phyloP scores from a whole-genome alignment of 2,797 vertebrate species.

The Hippocampus kuda region DNA sequence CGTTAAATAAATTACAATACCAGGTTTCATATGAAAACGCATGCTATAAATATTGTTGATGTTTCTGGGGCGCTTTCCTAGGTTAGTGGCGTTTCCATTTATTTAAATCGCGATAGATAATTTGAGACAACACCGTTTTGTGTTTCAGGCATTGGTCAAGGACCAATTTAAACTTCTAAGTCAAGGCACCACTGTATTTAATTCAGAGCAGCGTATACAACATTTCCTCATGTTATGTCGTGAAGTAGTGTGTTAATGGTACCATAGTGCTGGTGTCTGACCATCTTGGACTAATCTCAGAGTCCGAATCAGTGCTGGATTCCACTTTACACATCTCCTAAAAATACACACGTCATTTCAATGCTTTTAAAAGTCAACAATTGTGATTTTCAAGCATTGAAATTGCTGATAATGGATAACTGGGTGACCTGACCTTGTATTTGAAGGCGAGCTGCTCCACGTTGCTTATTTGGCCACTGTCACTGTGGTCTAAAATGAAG shows the following conservation, averaged over 20 bases:
- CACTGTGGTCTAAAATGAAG: slow-evolving; percentile 29
- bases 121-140: not conserved
- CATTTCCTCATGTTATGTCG: not conserved
- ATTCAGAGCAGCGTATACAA: not conserved
- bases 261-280: slow-evolving; percentile 68
- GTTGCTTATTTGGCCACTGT: slow-evolving; percentile 39
- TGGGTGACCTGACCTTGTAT: slow-evolving; percentile 65
- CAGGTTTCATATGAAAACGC: too few relatives aligned
- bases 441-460: slow-evolving; percentile 63
- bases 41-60: too few relatives aligned
- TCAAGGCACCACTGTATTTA: not conserved
- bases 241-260: slow-evolving; percentile 9
- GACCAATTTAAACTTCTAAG: too few relatives aligned
- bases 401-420: not conserved
- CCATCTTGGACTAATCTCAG: slow-evolving; percentile 68
- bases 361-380: not conserved
- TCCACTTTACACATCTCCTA: slow-evolving; percentile 74
- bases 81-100: not conserved
- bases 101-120: not conserved
- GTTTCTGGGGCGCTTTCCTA: too few relatives aligned
- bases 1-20: too few relatives aligned
- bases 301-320: slow-evolving; percentile 77
- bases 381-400: not conserved
- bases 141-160: not conserved
- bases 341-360: slow-evolving; percentile 20